Evolutionary conservation across 2,113 vertebrate species (phyloP).

Genomic region (Chrysochloris asiatica): DNA sequence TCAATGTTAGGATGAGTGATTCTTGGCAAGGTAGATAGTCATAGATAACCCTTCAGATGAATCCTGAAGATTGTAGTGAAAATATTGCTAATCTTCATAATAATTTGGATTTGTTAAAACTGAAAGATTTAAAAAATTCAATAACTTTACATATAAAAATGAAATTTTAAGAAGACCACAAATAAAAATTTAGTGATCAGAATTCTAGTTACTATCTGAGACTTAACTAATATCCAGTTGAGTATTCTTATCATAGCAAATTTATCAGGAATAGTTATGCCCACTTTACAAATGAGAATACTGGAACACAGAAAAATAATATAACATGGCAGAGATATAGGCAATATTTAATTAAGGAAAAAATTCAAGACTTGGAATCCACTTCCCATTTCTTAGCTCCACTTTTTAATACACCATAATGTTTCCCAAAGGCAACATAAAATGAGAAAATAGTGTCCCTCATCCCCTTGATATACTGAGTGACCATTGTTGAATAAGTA

Average conservation of each 20-base stretch:
- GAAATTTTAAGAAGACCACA: background rate
- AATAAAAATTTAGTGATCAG: background rate
- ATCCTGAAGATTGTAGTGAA: background rate
- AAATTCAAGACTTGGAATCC: background rate
- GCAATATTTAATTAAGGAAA: background rate
- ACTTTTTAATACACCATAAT: background rate
- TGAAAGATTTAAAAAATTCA: background rate
- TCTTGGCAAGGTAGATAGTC: background rate
- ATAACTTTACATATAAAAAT: conserved; percentile 25
- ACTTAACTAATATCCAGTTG: background rate
- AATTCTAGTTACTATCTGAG: background rate
- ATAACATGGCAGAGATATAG: background rate
- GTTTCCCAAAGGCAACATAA: conserved; percentile 17
- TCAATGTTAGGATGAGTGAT: background rate
- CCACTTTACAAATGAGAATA: background rate
- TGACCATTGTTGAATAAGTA: conserved; percentile 38
- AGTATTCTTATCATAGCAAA: background rate
- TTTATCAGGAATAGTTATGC: background rate
- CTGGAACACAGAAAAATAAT: background rate
- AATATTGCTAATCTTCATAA: background rate
- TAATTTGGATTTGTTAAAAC: background rate
- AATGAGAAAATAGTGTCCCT: conserved; percentile 1
- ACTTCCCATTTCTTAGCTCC: background rate
- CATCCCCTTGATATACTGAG: background rate
- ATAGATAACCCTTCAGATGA: background rate